Conservation (phyloP, 2,888 invertebrate genomes). For the Phania funesta region DNA sequence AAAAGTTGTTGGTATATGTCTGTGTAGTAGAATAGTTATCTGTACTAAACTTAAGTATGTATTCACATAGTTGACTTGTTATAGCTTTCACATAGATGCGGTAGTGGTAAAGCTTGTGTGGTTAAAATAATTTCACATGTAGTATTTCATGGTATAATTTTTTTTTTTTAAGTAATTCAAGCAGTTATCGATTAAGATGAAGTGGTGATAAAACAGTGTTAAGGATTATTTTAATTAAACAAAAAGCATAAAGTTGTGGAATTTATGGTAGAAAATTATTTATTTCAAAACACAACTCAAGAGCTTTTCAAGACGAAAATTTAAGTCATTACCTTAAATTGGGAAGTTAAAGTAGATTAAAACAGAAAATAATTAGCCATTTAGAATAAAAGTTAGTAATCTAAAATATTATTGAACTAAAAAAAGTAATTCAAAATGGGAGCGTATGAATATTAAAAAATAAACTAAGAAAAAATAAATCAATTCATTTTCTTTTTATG, state of each 20-base stretch:
- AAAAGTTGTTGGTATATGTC: not conserved
- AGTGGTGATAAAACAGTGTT: conserved; percentile 54
- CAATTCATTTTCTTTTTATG: not conserved
- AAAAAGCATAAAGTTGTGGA: conserved; percentile 41
- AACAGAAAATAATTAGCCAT: not conserved
- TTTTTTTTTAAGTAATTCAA: not conserved
- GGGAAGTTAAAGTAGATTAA: not conserved
- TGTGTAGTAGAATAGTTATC: not conserved
- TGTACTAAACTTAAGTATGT: too few species aligned
- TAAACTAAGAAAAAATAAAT: not conserved
- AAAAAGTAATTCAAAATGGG: too few species aligned
- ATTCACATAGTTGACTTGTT: too few species aligned
- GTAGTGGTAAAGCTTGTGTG: conserved; percentile 19
- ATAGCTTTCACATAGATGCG: too few species aligned
- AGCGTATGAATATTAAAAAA: not conserved
- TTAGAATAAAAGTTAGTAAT: too few species aligned
- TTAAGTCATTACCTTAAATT: not conserved
- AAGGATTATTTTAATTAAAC: conserved; percentile 63
- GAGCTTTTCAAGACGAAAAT: not conserved
- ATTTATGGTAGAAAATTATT: conserved; percentile 42
- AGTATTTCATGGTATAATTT: conserved; percentile 22
- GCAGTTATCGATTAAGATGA: conserved; percentile 44
- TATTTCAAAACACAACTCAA: not conserved
- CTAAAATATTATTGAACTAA: too few species aligned
- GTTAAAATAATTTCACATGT: conserved; percentile 53